These are phyloP conservation scores for Nemotelus nigrinus DNA, from an alignment of 2,888 invertebrate species.

Conservation along the genomic window DNA sequence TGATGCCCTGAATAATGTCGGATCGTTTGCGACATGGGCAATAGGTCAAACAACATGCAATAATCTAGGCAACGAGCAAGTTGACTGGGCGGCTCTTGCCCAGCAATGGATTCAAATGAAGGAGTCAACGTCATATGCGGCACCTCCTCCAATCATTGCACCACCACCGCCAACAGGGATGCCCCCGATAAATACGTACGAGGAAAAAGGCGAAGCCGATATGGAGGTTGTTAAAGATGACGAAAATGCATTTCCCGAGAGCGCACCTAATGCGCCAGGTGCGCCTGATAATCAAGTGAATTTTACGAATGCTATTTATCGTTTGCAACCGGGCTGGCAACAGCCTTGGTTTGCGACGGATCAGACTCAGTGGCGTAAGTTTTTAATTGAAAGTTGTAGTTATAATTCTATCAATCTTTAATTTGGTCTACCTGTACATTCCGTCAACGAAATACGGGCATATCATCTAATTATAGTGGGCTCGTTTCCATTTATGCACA, in stretches of 20 bases:
- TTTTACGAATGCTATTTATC: slow-evolving; percentile 12
- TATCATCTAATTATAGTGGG: too few species aligned
- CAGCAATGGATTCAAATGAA: slow-evolving; percentile 99
- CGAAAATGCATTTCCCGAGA: slow-evolving; percentile 53
- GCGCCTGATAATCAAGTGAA: neutral
- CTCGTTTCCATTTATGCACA: too few species aligned
- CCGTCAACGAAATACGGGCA: too few species aligned
- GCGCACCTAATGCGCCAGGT: neutral
- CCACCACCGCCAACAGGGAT: slow-evolving; percentile 69
- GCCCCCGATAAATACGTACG: slow-evolving; percentile 54
- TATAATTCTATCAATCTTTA: too few species aligned
- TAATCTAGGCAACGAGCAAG: slow-evolving; percentile 63
- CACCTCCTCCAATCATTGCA: slow-evolving; percentile 67
- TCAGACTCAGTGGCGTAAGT: slow-evolving; percentile 48
- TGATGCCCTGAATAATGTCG: slow-evolving; percentile 60
- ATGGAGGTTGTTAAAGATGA: slow-evolving; percentile 87
- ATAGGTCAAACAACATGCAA: slow-evolving; percentile 62
- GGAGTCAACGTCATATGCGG: slow-evolving; percentile 67
- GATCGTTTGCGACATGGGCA: slow-evolving; percentile 75
- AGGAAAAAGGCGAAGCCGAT: slow-evolving; percentile 84
- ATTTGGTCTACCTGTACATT: too few species aligned
- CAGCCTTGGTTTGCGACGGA: slow-evolving; percentile 38
- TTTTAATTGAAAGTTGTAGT: too few species aligned
- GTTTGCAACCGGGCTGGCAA: slow-evolving; percentile 45
- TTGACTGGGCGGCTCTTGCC: slow-evolving; percentile 96